phyloP scores from a whole-genome alignment of 2,797 vertebrate species.

The Pantherophis alleghaniensis region DNA sequence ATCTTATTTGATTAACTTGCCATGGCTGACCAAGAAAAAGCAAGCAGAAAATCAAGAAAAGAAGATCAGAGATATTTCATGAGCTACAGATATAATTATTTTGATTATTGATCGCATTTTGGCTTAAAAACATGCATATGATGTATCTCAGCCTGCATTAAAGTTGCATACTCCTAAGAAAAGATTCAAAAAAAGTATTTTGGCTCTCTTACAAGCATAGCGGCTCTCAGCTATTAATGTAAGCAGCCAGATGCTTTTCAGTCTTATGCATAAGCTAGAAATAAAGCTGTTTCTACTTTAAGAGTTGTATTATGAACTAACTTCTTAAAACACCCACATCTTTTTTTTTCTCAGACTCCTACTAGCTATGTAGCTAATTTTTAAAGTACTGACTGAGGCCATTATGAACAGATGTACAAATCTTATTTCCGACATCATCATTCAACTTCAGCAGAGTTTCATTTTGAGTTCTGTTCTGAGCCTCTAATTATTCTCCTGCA shows the following conservation, averaged over 20 bases:
- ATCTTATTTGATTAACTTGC: slow-evolving; percentile 8
- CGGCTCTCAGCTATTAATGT: not conserved
- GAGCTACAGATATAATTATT: not conserved
- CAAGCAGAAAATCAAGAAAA: not conserved
- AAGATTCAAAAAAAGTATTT: not conserved
- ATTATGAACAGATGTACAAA: not conserved
- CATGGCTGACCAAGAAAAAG: not conserved
- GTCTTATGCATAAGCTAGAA: not conserved
- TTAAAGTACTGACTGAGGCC: not conserved
- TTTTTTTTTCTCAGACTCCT: not conserved
- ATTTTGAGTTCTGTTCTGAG: not conserved
- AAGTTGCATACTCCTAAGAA: not conserved
- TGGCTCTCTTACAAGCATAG: not conserved
- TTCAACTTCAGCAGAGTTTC: not conserved
- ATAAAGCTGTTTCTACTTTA: not conserved
- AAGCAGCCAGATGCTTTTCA: not conserved
- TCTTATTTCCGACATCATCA: not conserved
- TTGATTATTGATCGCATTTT: not conserved
- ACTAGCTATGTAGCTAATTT: not conserved
- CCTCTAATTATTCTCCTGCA: not conserved
- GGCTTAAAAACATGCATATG: not conserved
- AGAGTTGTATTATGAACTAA: not conserved
- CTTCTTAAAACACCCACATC: not conserved
- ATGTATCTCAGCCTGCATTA: not conserved
- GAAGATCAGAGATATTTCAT: not conserved